These are phyloP conservation scores for Helleia helle DNA, from an alignment of 2,888 invertebrate species.

Conservation along the genomic window DNA sequence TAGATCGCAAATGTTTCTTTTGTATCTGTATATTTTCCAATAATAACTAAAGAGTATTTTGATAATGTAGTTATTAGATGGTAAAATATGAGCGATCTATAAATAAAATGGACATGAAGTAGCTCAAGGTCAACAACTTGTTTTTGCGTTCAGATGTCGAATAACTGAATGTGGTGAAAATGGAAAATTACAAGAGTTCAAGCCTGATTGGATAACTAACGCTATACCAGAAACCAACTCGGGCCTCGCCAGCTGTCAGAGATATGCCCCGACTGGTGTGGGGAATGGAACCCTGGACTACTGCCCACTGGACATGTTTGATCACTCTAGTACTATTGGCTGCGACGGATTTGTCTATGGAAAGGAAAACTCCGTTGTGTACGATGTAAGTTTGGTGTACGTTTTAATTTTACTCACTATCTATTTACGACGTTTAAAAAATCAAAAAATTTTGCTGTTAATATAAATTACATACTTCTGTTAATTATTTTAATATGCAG, in stretches of 20 bases:
- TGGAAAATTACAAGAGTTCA: conserved; percentile 32
- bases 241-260: not conserved
- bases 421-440: too few species aligned
- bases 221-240: conserved; percentile 41
- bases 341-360: conserved; percentile 46
- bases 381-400: conserved; percentile 54
- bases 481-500: too few species aligned
- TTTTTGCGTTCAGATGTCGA: conserved; percentile 43
- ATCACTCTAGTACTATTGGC: conserved; percentile 19
- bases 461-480: too few species aligned
- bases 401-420: too few species aligned
- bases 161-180: conserved; percentile 65
- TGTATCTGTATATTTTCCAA: too few species aligned
- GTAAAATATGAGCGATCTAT: too few species aligned
- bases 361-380: conserved; percentile 45
- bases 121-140: too few species aligned
- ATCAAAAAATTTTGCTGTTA: too few species aligned
- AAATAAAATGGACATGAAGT: too few species aligned
- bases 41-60: too few species aligned
- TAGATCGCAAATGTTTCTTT: too few species aligned
- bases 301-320: conserved; percentile 40
- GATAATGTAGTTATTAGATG: too few species aligned
- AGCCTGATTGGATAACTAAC: conserved; percentile 51
- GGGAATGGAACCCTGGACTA: conserved; percentile 30
- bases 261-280: conserved; percentile 18